Conservation (phyloP, 2,113 vertebrate genomes). For the Meriones unguiculatus region DNA sequence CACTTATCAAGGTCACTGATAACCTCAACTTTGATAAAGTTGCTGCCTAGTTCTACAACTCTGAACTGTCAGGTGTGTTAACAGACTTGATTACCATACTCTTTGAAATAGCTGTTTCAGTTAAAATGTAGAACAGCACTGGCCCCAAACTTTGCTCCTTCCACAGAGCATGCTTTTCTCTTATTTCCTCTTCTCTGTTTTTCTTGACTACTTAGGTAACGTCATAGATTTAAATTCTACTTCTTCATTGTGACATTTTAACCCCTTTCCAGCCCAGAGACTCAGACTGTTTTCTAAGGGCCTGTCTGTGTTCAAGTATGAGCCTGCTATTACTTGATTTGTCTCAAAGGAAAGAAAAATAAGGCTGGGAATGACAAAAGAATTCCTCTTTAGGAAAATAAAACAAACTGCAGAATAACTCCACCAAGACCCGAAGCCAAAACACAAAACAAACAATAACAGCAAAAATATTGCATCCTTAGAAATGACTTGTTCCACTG, state of each 20-base stretch:
- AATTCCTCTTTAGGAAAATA: not conserved
- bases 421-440: not conserved
- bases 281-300: not conserved
- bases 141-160: too few species aligned
- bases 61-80: not conserved
- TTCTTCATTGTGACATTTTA: not conserved
- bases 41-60: not conserved
- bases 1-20: not conserved
- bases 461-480: not conserved
- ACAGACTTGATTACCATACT: not conserved
- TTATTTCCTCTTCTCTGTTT: not conserved
- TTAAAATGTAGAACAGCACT: not conserved
- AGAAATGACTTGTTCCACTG: not conserved
- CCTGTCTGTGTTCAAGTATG: not conserved
- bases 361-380: rapidly evolving
- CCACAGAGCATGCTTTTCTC: not conserved
- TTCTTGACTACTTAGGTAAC: not conserved
- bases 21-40: not conserved
- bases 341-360: not conserved
- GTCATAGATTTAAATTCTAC: not conserved
- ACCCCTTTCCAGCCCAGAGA: not conserved
- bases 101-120: not conserved
- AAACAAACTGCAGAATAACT: not conserved
- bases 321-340: slow-evolving; percentile 9
- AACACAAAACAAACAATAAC: not conserved